Base-by-base conservation (phyloP, 2,113 vertebrate species). In the Erpornis zantholeuca region DNA sequence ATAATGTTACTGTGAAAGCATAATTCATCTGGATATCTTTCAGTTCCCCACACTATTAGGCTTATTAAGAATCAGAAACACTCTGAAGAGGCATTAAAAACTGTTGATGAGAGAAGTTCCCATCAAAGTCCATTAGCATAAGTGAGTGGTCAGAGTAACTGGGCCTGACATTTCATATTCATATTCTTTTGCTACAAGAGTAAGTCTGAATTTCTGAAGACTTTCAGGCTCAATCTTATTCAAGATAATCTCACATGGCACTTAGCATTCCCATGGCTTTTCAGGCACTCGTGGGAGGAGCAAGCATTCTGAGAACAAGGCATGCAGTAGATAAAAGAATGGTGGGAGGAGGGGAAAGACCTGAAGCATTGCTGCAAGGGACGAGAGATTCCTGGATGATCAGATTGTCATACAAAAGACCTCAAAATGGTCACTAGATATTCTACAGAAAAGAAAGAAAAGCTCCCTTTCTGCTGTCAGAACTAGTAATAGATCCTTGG, bases 101-200 rank as follows among this genome's bases (percentile, higher is more conserved):
- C 33, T 71, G 57, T 83, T 94, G 77, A 91, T 86, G 71, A 88
- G 47, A 93, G 73, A 90, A 45, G 64, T 88, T 95, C 76, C 88
- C 73, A 94, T 96, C 64, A 29, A 92, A 95, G 91, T 54, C 69
- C 94, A 88, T 96, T 95, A 95, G 57, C 80, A 76, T 88, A 94
- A 95, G 40, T 80, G 65, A 95, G 94, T 93, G 63, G 81, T 65
- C 63, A 72, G 87, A 89, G 90, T 72, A 70, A 44, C 86, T 77
- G n/a, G 29, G 33, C 61, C 68, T 81, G 73, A 92, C 33, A 70
- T 56, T n/a, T 78, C n/a, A n/a, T n/a, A n/a, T 96, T 96, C 31
- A 54, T 90, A 78, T 82, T 86, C 15, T 91, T 77, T 93, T 81
- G 78, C 36, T 97, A 18, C 24, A 68, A 88, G 57, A 78, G 72